A percentile compares a stretch with the other conserved stretches of the same genome.
Conservation (phyloP, 2,113 vertebrate genomes). For the Tychaedon coryphoeus region DNA sequence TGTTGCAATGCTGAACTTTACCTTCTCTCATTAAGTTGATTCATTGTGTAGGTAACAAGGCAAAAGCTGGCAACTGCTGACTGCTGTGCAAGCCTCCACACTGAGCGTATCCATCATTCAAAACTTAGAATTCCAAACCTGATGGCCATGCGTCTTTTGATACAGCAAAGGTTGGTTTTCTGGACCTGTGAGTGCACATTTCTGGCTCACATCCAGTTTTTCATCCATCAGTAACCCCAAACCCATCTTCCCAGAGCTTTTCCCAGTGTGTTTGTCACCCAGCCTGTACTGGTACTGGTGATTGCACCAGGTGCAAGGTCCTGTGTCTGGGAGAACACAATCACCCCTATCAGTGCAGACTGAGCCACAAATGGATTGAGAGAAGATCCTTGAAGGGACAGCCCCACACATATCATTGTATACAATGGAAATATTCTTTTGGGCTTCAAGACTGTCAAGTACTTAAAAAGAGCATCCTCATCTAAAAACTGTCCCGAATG, state of each 20-base stretch:
- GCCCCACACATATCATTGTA: accelerated
- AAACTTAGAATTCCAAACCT: not conserved
- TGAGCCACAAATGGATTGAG: not conserved
- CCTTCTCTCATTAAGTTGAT: slow-evolving; percentile 62
- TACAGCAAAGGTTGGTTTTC: not conserved
- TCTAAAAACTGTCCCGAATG: not conserved
- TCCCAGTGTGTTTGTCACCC: not conserved
- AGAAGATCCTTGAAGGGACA: not conserved
- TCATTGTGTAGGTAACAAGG: slow-evolving; percentile 45
- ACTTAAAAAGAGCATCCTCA: not conserved
- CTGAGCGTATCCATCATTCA: not conserved
- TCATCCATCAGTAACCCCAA: not conserved
- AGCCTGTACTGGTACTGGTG: not conserved
- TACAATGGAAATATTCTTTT: not conserved
- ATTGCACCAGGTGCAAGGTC: not conserved
- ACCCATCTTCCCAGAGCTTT: not conserved
- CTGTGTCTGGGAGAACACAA: not conserved
- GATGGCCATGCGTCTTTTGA: not conserved
- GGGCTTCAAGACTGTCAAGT: not conserved
- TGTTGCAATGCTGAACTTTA: slow-evolving; percentile 53
- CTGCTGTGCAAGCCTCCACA: slow-evolving; percentile 14
- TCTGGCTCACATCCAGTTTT: not conserved
- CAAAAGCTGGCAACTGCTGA: slow-evolving; percentile 36
- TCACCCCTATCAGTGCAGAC: not conserved
- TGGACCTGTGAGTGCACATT: not conserved